These are phyloP conservation scores for Aleiodes testaceus DNA, from an alignment of 2,888 invertebrate species.

Conservation along the genomic window DNA sequence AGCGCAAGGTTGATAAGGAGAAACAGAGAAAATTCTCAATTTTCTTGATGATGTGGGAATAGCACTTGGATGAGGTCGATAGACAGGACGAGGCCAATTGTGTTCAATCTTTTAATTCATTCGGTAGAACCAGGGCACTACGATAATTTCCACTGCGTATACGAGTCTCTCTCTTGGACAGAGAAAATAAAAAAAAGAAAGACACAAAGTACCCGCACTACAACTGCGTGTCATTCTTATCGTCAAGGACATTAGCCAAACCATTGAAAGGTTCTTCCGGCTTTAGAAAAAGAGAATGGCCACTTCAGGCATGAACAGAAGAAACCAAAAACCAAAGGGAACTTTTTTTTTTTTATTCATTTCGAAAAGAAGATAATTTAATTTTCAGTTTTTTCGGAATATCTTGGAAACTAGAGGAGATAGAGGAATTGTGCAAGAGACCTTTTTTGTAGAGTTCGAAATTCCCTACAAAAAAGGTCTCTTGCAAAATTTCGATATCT, in stretches of 20 bases:
- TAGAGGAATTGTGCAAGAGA: no score
- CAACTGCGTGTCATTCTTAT: constrained; percentile 41
- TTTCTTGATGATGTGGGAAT: constrained; percentile 15
- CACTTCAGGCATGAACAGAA: constrained; percentile 2
- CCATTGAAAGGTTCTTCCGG: constrained; percentile 36
- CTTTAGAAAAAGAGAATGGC: constrained; percentile 12
- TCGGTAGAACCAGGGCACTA: constrained; percentile 55
- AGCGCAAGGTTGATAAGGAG: no score
- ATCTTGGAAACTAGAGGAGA: no score
- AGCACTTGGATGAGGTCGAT: constrained; percentile 40
- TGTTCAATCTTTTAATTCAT: constrained; percentile 67
- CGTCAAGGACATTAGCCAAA: constrained; percentile 36
- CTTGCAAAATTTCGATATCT: no score
- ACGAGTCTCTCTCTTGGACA: not conserved
- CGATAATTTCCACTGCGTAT: not conserved
- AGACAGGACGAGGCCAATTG: constrained; percentile 68
- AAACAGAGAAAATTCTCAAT: not conserved
- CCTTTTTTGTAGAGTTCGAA: no score
- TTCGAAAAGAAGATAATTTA: no score
- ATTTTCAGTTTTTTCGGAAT: no score
- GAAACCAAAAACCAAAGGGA: not conserved
- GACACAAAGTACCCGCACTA: not conserved
- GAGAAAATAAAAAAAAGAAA: not conserved
- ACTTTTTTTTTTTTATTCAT: no score
- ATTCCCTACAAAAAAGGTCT: no score